Conservation (phyloP, 2,888 invertebrate species). For the Hirtodrosophila trivittata region DNA sequence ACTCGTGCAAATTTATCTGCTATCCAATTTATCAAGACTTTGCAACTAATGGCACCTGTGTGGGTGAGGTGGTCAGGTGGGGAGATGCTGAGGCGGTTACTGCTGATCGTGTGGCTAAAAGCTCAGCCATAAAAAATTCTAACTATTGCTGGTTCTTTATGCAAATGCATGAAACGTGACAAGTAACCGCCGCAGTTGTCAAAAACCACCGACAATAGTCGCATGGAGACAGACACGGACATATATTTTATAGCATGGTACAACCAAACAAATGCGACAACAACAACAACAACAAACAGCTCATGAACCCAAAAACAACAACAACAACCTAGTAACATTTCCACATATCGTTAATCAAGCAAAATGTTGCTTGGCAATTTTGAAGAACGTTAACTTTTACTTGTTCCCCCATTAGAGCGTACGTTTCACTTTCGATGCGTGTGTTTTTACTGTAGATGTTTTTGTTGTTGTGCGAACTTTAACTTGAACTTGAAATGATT, state of each 20-base stretch:
- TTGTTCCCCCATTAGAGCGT: slow-evolving; percentile 27
- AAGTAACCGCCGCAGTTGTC: slow-evolving; percentile 51
- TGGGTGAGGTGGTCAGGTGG: not conserved
- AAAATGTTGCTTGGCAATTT: slow-evolving; percentile 16
- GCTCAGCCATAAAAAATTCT: slow-evolving; percentile 54
- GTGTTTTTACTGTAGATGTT: no score
- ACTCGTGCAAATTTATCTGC: slow-evolving; percentile 52
- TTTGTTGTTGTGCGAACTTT: slow-evolving; percentile 43
- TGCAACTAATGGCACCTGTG: slow-evolving; percentile 10
- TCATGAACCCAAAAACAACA: slow-evolving; percentile 17
- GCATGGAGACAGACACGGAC: slow-evolving; percentile 28
- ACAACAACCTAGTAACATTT: slow-evolving; percentile 14
- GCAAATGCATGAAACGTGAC: slow-evolving; percentile 73
- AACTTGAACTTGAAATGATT: slow-evolving; percentile 77
- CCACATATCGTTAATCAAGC: slow-evolving; percentile 31
- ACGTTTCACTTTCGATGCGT: slow-evolving; percentile 51
- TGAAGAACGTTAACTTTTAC: slow-evolving; percentile 53
- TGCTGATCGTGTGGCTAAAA: slow-evolving; percentile 41
- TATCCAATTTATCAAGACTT: slow-evolving; percentile 42
- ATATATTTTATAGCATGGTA: slow-evolving; percentile 53
- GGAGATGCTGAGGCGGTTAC: slow-evolving; percentile 16
- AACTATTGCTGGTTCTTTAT: slow-evolving; percentile 55
- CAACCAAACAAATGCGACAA: not conserved
- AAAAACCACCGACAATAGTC: slow-evolving; percentile 35
- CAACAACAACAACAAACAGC: slow-evolving; percentile 2